phyloP scores from a whole-genome alignment of 2,113 vertebrate genomes.

The Aythya baeri region DNA sequence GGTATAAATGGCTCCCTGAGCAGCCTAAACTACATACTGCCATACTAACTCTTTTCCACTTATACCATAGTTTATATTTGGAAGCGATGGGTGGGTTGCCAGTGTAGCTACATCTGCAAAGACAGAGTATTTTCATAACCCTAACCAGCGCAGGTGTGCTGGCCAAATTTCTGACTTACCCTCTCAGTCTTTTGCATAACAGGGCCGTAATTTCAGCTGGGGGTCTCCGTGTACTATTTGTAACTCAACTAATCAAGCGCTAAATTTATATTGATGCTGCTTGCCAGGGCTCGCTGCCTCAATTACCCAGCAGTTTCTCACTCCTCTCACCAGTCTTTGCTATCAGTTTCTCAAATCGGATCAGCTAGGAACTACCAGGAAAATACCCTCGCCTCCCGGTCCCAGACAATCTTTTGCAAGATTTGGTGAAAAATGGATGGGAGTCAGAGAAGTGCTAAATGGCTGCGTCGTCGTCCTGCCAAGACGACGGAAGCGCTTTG shows the following conservation, averaged over 20 bases:
- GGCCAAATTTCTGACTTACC: background rate
- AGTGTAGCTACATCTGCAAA: slow-evolving; percentile 13
- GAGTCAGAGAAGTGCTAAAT: rapidly evolving
- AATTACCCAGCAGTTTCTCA: background rate
- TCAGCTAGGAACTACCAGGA: background rate
- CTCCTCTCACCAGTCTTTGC: background rate
- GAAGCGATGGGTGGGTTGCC: background rate
- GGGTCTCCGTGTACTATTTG: background rate
- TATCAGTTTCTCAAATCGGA: background rate
- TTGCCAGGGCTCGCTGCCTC: background rate
- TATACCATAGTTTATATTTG: background rate
- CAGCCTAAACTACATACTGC: background rate
- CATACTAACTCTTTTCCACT: background rate
- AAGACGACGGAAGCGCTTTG: background rate
- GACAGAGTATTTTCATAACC: slow-evolving; percentile 21
- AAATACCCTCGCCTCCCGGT: background rate
- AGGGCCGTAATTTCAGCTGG: background rate
- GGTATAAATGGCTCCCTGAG: background rate
- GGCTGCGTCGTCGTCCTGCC: rapidly evolving
- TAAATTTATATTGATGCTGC: background rate
- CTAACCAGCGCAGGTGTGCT: background rate
- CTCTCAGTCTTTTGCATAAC: slow-evolving; percentile 17
- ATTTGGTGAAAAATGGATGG: background rate
- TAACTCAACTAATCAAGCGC: background rate
- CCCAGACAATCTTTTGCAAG: background rate